Evolutionary conservation across 2,113 vertebrate species (phyloP).

Genomic region (Dissostichus mawsoni): DNA sequence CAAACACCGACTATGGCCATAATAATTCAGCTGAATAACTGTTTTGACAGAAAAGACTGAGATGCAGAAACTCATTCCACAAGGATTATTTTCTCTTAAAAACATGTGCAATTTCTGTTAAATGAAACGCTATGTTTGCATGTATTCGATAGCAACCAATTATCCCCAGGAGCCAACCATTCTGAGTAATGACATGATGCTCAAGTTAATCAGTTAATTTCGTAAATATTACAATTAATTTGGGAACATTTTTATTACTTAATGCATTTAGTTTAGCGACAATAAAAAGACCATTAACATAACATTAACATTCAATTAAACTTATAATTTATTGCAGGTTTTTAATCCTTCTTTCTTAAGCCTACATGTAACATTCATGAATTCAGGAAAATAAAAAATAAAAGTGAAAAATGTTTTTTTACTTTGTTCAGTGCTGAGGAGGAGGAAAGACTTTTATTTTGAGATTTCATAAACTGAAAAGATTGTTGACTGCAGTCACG

Average conservation of each 20-base stretch:
- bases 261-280: slow-evolving; percentile 34
- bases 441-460: slow-evolving; percentile 67
- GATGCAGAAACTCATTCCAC: slow-evolving; percentile 5
- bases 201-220: slow-evolving; percentile 35
- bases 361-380: slow-evolving; percentile 22
- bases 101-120: neutral
- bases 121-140: neutral
- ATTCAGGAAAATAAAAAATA: slow-evolving; percentile 42
- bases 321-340: slow-evolving; percentile 11
- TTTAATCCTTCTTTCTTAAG: slow-evolving; percentile 15
- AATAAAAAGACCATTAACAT: slow-evolving; percentile 4
- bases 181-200: slow-evolving; percentile 18
- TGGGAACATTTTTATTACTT: slow-evolving; percentile 42
- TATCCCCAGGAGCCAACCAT: slow-evolving; percentile 2
- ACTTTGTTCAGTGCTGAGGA: slow-evolving; percentile 46
- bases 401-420: slow-evolving; percentile 60
- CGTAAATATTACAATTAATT: slow-evolving; percentile 38
- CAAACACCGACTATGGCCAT: slow-evolving; percentile 6
- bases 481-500: slow-evolving; percentile 35
- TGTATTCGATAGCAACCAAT: slow-evolving; percentile 8
- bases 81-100: neutral
- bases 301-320: slow-evolving; percentile 55
- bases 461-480: slow-evolving; percentile 50
- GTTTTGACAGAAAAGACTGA: slow-evolving; percentile 8
- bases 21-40: slow-evolving; percentile 6